Percentiles rank a stretch among this genome's conserved stretches.
phyloP scores from a whole-genome alignment of 2,888 invertebrate species.

The Hypolimnas misippus region DNA sequence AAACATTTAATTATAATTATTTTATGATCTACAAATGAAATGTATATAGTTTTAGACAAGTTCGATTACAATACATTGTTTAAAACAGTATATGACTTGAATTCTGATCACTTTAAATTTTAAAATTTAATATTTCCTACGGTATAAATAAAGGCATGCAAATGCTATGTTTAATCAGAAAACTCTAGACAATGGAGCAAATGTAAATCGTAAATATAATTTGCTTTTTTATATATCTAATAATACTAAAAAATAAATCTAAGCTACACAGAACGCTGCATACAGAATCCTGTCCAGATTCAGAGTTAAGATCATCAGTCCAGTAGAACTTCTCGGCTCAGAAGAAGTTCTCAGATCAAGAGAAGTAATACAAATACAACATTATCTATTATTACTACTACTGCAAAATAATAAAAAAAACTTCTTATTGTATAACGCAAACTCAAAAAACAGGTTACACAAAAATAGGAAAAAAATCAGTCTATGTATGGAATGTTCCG shows the following conservation, averaged over 20 bases:
- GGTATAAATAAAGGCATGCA: neutral
- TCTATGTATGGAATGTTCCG: slow-evolving; percentile 34
- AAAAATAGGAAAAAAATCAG: slow-evolving; percentile 20
- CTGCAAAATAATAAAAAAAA: neutral
- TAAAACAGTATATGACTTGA: neutral
- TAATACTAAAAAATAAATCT: slow-evolving; percentile 7
- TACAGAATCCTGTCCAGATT: neutral
- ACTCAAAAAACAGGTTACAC: slow-evolving; percentile 13
- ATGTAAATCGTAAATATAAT: neutral
- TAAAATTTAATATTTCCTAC: no score
- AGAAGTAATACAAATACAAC: neutral
- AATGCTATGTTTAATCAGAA: neutral
- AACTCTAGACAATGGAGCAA: neutral
- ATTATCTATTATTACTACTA: neutral
- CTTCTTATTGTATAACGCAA: neutral
- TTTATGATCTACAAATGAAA: neutral
- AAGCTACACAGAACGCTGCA: neutral
- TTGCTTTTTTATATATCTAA: neutral
- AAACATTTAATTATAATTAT: neutral
- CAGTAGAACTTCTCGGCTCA: neutral
- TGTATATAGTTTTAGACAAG: neutral
- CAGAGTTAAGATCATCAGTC: neutral
- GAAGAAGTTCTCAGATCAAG: neutral
- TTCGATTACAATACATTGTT: neutral
- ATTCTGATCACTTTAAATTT: no score